These are phyloP conservation scores for Leuciscus idus DNA, from an alignment of 2,113 vertebrate species.

Conservation along the genomic window DNA sequence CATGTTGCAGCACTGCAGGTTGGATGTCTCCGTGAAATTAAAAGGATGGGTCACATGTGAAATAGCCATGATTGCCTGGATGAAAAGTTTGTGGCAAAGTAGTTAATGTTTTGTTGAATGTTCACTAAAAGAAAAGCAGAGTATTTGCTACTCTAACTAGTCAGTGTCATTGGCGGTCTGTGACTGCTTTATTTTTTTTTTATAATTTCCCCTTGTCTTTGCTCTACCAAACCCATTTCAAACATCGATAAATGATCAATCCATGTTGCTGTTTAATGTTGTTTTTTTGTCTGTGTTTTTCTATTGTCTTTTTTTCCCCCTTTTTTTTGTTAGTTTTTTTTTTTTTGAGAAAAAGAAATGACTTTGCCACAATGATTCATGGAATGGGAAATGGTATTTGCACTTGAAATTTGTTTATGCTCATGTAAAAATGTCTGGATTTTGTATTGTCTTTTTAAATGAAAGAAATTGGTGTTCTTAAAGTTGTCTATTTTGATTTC, in stretches of 20 bases:
- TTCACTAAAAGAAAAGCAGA: conserved; percentile 33
- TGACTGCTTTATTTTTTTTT: conserved; percentile 28
- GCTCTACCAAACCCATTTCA: conserved; percentile 28
- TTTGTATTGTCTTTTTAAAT: conserved; percentile 97
- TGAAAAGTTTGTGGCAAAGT: conserved; percentile 20
- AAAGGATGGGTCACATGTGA: conserved; percentile 15
- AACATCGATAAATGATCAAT: neutral
- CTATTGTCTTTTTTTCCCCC: neutral
- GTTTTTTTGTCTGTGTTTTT: neutral
- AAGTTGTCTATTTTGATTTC: conserved; percentile 45
- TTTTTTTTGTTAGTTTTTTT: conserved; percentile 25
- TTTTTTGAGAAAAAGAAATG: conserved; percentile 71
- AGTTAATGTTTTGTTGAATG: conserved; percentile 46
- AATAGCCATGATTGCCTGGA: conserved; percentile 38
- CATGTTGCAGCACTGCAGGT: conserved; percentile 28
- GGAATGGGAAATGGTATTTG: conserved; percentile 96
- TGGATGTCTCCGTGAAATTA: conserved; percentile 11
- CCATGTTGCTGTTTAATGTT: neutral
- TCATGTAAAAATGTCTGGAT: conserved; percentile 98
- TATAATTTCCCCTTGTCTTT: conserved; percentile 20
- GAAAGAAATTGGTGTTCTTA: conserved; percentile 82
- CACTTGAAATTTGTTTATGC: conserved; percentile 96
- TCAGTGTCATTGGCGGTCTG: conserved; percentile 16
- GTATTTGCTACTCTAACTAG: neutral
- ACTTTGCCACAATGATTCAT: conserved; percentile 82